Evolutionary conservation across 1,140 invertebrate genomes (phyloP).

Genomic region (Zaprionus capensis): DNA sequence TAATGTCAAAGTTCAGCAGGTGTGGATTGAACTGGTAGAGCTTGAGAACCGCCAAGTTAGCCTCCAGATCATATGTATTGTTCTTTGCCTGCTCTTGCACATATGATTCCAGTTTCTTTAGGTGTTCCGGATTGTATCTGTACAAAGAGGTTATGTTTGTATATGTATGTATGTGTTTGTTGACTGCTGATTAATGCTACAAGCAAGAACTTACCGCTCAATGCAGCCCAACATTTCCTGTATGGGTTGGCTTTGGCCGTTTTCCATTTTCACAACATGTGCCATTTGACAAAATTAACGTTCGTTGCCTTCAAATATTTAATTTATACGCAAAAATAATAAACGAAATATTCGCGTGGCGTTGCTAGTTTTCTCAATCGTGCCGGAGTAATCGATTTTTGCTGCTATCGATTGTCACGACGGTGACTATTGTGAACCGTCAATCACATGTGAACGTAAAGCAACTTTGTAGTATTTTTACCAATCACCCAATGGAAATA

Average conservation of each 20-base stretch:
- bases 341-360: constrained; percentile 49
- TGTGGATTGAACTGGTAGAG: constrained; percentile 97
- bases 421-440: background rate
- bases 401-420: constrained; percentile 1
- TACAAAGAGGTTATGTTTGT: constrained; percentile 64
- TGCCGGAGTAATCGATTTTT: constrained; percentile 22
- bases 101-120: constrained; percentile 94
- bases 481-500: background rate
- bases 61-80: constrained; percentile 98
- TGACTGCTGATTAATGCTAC: background rate
- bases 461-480: background rate
- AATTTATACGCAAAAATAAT: constrained; percentile 39
- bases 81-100: constrained; percentile 96
- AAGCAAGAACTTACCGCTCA: constrained; percentile 86
- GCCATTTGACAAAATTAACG: constrained; percentile 59
- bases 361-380: constrained; percentile 28
- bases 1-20: constrained; percentile 93
- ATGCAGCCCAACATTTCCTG: constrained; percentile 90
- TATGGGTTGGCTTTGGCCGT: constrained; percentile 89
- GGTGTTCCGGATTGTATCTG: constrained; percentile 97
- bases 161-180: constrained; percentile 29
- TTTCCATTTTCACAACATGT: constrained; percentile 85
- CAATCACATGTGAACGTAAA: constrained; percentile 10
- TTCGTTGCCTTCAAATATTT: background rate
- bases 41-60: constrained; percentile 96